Conservation (phyloP, 1,140 invertebrate genomes). For the Drosophila pachea region DNA sequence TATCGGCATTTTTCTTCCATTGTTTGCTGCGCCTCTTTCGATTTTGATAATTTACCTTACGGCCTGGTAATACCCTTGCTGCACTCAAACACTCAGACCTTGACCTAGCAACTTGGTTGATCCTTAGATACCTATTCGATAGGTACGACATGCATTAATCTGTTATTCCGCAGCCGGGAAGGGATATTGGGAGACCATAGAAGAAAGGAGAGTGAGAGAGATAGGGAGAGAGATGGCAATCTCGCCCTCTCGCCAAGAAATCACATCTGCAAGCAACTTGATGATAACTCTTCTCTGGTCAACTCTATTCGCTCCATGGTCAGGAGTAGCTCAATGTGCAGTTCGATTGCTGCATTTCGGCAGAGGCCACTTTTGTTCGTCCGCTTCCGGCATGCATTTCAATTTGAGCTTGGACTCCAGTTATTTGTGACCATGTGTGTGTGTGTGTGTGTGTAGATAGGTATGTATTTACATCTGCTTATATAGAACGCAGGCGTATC, state of each 20-base stretch:
- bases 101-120: too few relatives aligned
- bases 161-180: too few relatives aligned
- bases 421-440: too few relatives aligned
- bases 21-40: conserved; percentile 20
- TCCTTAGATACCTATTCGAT: too few relatives aligned
- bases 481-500: conserved; percentile 31
- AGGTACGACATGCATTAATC: too few relatives aligned
- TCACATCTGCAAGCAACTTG: too few relatives aligned
- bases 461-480: conserved; percentile 4
- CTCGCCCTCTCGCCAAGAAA: too few relatives aligned
- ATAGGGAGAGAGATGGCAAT: too few relatives aligned
- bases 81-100: neutral
- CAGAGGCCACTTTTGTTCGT: neutral
- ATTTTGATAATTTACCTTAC: conserved; percentile 36
- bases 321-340: neutral
- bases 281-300: neutral
- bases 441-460: neutral
- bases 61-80: conserved; percentile 7
- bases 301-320: neutral
- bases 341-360: neutral
- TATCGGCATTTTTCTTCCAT: conserved; percentile 59
- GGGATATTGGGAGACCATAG: too few relatives aligned
- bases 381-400: conserved; percentile 46
- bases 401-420: conserved; percentile 56
- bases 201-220: too few relatives aligned